Percentiles rank a stretch among this genome's conserved stretches.
These are phyloP conservation scores for Myopa tessellatipennis DNA, from an alignment of 2,888 invertebrate genomes.

Conservation along the genomic window DNA sequence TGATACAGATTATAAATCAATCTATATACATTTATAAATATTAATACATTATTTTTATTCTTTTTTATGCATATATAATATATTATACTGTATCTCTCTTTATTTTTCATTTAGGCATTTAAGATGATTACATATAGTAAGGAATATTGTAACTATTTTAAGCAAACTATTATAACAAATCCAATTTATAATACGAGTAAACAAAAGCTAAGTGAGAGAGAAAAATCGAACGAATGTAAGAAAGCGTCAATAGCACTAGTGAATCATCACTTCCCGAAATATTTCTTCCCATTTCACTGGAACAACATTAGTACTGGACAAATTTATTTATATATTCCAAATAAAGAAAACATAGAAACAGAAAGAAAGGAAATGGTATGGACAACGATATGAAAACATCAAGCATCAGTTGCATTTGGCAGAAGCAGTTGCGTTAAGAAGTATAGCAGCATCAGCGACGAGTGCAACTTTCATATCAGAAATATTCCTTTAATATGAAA, in stretches of 20 bases:
- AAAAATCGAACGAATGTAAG: conserved; percentile 18
- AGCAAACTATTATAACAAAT: conserved; percentile 47
- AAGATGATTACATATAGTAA: conserved; percentile 51
- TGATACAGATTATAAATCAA: background rate
- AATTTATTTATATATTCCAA: background rate
- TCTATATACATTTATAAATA: conserved; percentile 13
- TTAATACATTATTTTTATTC: conserved; percentile 32
- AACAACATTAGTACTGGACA: conserved; percentile 1
- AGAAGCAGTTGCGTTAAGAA: conserved; percentile 30
- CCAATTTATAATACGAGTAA: conserved; percentile 41
- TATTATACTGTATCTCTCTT: conserved; percentile 51
- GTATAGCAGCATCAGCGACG: background rate
- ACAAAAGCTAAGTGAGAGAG: conserved; percentile 43
- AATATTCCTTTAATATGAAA: background rate
- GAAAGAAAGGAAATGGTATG: conserved; percentile 37
- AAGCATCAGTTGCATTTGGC: conserved; percentile 41
- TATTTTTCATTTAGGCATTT: conserved; percentile 53
- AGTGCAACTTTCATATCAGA: conserved; percentile 3
- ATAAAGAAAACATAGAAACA: conserved; percentile 28
- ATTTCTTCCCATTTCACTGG: background rate
- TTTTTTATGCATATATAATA: conserved; percentile 37
- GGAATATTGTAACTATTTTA: conserved; percentile 50
- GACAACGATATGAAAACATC: conserved; percentile 34
- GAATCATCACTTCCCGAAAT: background rate
- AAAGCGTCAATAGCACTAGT: conserved; percentile 6